Percentiles rank a stretch among this genome's conserved stretches.
phyloP scores from a whole-genome alignment of 2,113 vertebrate species.

The Nerophis ophidion region DNA sequence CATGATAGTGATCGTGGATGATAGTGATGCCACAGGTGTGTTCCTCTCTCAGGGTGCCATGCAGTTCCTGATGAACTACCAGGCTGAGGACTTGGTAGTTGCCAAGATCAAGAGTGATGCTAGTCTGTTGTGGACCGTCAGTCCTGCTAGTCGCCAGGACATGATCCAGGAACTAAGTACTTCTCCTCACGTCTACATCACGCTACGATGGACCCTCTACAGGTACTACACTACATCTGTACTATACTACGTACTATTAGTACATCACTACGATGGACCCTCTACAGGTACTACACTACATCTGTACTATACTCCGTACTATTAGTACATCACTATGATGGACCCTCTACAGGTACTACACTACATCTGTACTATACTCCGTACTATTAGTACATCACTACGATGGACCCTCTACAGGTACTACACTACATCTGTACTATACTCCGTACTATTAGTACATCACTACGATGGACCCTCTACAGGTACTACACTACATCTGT shows the following conservation, averaged over 20 bases:
- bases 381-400: too few relatives aligned
- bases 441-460: too few relatives aligned
- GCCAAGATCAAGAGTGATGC: conserved; percentile 74
- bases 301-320: too few relatives aligned
- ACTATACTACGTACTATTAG: too few relatives aligned
- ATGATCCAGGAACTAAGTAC: conserved; percentile 59
- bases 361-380: too few relatives aligned
- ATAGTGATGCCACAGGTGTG: too few relatives aligned
- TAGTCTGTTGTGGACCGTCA: conserved; percentile 67
- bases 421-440: background rate
- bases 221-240: conserved; percentile 47
- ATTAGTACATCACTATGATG: conserved; percentile 36
- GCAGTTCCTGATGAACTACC: conserved; percentile 65
- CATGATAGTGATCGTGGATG: too few relatives aligned
- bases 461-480: too few relatives aligned
- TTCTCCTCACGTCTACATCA: conserved; percentile 59
- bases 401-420: conserved; percentile 63
- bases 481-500: too few relatives aligned
- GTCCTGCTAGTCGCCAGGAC: conserved; percentile 56
- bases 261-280: too few relatives aligned
- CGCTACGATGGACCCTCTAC: conserved; percentile 55
- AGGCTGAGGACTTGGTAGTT: conserved; percentile 49
- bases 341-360: too few relatives aligned
- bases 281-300: too few relatives aligned
- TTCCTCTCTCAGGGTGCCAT: conserved; percentile 44